Evolutionary conservation across 1,140 invertebrate genomes (phyloP).

Genomic region (Brachionus calyciflorus): DNA sequence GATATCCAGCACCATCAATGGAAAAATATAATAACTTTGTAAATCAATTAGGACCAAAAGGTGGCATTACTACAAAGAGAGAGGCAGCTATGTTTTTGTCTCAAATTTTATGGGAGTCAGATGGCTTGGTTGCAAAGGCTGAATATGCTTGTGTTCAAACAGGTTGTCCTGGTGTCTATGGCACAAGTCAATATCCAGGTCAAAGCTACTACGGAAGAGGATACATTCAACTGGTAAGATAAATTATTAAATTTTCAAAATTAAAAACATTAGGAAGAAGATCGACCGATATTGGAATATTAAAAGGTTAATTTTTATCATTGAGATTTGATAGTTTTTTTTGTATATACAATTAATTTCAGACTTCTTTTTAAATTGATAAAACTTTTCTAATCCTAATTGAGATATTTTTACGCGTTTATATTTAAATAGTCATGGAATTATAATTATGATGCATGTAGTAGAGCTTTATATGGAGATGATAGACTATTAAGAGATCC

Average conservation of each 20-base stretch:
- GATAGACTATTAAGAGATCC: slow-evolving; percentile 47
- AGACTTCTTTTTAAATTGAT: too few species aligned
- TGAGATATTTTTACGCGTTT: too few species aligned
- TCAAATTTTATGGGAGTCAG: slow-evolving; percentile 44
- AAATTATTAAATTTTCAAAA: too few species aligned
- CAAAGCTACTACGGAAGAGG: slow-evolving; percentile 45
- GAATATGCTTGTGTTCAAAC: slow-evolving; percentile 35
- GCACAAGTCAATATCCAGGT: not conserved
- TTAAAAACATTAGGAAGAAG: too few species aligned
- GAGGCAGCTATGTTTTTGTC: slow-evolving; percentile 47
- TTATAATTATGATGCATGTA: slow-evolving; percentile 43
- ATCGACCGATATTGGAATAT: too few species aligned
- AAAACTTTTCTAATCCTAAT: too few species aligned
- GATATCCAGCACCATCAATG: slow-evolving; percentile 13
- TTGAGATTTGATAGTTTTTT: too few species aligned
- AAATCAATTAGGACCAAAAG: slow-evolving; percentile 21
- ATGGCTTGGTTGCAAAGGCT: slow-evolving; percentile 13
- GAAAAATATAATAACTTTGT: slow-evolving; percentile 40
- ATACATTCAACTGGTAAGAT: slow-evolving; percentile 41
- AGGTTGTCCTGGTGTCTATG: not conserved
- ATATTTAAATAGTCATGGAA: slow-evolving; percentile 24
- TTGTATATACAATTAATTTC: too few species aligned
- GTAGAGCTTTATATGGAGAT: slow-evolving; percentile 44
- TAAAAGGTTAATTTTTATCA: too few species aligned
- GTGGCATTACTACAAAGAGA: slow-evolving; percentile 37